phyloP scores from a whole-genome alignment of 1,140 invertebrate species.

The Drosophila kohkoa region DNA sequence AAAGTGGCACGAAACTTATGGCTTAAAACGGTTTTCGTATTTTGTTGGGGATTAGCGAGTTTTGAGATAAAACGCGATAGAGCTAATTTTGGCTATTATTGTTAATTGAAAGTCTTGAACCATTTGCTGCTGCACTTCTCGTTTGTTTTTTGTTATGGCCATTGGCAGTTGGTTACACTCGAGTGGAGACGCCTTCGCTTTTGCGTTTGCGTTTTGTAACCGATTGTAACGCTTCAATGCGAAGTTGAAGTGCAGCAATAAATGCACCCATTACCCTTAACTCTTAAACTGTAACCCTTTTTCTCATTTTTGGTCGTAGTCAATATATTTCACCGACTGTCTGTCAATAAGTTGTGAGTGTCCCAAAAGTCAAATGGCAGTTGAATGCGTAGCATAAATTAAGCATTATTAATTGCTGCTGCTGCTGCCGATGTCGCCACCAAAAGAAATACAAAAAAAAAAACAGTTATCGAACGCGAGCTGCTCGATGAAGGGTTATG shows the following conservation, averaged over 20 bases:
- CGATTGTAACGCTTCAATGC: conserved; percentile 77
- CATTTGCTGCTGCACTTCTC: not conserved
- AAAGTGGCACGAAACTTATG: conserved; percentile 68
- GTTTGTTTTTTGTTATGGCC: not conserved
- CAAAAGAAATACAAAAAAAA: not conserved
- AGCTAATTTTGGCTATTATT: conserved; percentile 30
- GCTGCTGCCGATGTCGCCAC: conserved; percentile 46
- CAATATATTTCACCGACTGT: not conserved
- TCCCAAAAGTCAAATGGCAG: conserved; percentile 70
- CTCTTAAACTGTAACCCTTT: conserved; percentile 59
- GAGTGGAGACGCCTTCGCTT: conserved; percentile 44
- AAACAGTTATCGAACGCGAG: not conserved
- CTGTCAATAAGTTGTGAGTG: conserved; percentile 70
- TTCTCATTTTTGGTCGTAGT: conserved; percentile 4
- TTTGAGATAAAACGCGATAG: conserved; percentile 27
- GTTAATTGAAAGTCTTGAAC: conserved; percentile 49
- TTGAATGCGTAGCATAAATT: conserved; percentile 78
- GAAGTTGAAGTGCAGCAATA: conserved; percentile 69
- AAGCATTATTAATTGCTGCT: conserved; percentile 79
- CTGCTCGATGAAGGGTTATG: conserved; percentile 69
- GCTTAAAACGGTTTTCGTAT: not conserved
- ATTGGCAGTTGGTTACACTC: conserved; percentile 53
- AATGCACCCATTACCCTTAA: conserved; percentile 13
- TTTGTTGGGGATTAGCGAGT: conserved; percentile 54
- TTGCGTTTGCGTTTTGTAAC: conserved; percentile 48